Evolutionary conservation across 2,797 vertebrate genomes (phyloP).

Genomic region (Pipistrellus pygmaeus): DNA sequence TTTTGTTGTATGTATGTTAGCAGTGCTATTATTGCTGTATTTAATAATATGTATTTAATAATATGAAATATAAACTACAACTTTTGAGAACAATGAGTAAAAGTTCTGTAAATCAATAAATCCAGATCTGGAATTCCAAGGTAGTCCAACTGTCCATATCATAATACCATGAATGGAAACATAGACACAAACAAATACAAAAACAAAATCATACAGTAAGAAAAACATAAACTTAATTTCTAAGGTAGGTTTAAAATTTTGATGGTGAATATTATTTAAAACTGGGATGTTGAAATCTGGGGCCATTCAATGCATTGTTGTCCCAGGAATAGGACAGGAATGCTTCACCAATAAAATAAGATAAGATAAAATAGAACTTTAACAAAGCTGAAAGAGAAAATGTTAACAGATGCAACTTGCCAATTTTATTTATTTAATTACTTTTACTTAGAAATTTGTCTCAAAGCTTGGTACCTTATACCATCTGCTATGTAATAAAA

Average conservation of each 20-base stretch:
- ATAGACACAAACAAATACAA: background rate
- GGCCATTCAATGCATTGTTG: background rate
- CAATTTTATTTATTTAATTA: background rate
- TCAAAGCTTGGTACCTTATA: background rate
- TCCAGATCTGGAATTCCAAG: background rate
- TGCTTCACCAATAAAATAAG: background rate
- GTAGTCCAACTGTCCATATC: background rate
- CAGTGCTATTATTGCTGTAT: background rate
- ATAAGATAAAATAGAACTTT: background rate
- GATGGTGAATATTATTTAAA: background rate
- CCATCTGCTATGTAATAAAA: background rate
- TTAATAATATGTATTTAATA: background rate
- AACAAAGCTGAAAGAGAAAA: background rate
- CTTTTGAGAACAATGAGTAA: background rate
- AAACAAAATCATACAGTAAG: background rate
- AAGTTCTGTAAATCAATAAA: background rate
- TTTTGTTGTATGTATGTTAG: background rate
- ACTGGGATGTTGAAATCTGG: background rate
- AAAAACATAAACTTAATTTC: background rate
- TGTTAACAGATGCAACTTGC: background rate
- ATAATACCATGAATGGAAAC: background rate
- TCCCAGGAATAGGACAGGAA: background rate
- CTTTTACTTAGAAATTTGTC: background rate
- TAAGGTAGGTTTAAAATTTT: background rate
- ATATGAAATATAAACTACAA: background rate